Evolutionary conservation across 2,888 invertebrate genomes (phyloP).

Genomic region (Acrobasis repandana): DNA sequence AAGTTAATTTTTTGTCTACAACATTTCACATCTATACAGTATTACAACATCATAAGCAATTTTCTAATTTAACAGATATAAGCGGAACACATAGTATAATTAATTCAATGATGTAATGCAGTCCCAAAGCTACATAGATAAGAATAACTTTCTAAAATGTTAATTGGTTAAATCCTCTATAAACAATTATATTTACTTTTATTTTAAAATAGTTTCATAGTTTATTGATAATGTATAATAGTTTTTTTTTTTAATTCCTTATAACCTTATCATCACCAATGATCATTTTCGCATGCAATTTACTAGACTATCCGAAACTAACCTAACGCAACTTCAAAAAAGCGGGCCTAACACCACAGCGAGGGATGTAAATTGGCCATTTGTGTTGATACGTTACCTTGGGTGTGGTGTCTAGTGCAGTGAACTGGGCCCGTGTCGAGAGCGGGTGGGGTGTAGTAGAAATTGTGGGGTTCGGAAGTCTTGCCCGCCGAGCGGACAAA

Average conservation of each 20-base stretch:
- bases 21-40: conserved; percentile 9
- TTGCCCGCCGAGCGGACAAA: conserved; percentile 93
- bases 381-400: conserved; percentile 42
- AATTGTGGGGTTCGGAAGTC: conserved; percentile 92
- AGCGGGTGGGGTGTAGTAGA: conserved; percentile 88
- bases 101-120: conserved; percentile 1
- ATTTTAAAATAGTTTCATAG: background rate
- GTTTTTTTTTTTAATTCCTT: background rate
- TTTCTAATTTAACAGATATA: conserved; percentile 16
- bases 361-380: background rate
- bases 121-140: conserved; percentile 9
- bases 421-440: conserved; percentile 58
- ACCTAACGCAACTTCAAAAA: conserved; percentile 12
- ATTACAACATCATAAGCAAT: conserved; percentile 20
- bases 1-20: conserved; percentile 12
- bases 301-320: background rate
- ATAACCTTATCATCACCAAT: conserved; percentile 14
- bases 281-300: conserved; percentile 11
- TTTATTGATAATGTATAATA: background rate
- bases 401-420: conserved; percentile 58
- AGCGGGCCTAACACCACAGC: conserved; percentile 18
- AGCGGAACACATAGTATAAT: conserved; percentile 12
- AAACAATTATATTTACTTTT: background rate
- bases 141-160: background rate
- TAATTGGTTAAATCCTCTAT: background rate